Base-by-base conservation (phyloP, 1,140 invertebrate genomes). In the Apis dorsata region DNA sequence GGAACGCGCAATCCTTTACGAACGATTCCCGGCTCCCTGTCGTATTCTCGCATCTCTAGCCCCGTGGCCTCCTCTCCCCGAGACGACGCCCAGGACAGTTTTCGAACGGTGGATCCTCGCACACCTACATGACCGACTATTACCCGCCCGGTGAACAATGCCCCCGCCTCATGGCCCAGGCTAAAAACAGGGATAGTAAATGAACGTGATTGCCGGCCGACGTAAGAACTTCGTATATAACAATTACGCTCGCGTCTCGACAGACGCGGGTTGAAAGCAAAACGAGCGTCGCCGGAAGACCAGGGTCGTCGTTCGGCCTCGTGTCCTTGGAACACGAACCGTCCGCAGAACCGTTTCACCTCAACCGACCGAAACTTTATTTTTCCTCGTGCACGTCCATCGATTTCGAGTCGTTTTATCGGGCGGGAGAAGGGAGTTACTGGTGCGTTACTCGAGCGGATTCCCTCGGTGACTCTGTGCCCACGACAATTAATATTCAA, bases 241-340 rank as follows among this genome's bases (percentile, higher is more conserved):
- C 83, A 85, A 88, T 89, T 85, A 83, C 71, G 83, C 69, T 81
- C 63, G 63, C 68, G 44, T 65, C 63, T 60, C 72, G 78, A 19
- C 77, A 59, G 74, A 79, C 71, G 68, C 78, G 72, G 69, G 65
- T 65, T 77, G 84, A 85, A 82, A 87, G 71, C 78, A 81, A 87
- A 87, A 85, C 79, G 87, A 88, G 69, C 79, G 34, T 76, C 63
- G 82, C 70, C 78, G 79, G 82, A 85, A 79, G 66, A 75, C 70
- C 85, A 86, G 85, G 85, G 85, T 86, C 85, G 85, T 80, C 76
- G 86, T 44, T 71, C 79, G 73, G 77, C 84, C 84, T 70, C 84
- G 74, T 74, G 84, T 78, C 84, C 73, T 88, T 86, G 77, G 59
- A 8, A 24, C 24, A 24, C 24, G 24, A 24, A 44, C 5, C 34